These are phyloP conservation scores for Torymus aiolomorphi DNA, from an alignment of 2,888 invertebrate species.

Conservation along the genomic window DNA sequence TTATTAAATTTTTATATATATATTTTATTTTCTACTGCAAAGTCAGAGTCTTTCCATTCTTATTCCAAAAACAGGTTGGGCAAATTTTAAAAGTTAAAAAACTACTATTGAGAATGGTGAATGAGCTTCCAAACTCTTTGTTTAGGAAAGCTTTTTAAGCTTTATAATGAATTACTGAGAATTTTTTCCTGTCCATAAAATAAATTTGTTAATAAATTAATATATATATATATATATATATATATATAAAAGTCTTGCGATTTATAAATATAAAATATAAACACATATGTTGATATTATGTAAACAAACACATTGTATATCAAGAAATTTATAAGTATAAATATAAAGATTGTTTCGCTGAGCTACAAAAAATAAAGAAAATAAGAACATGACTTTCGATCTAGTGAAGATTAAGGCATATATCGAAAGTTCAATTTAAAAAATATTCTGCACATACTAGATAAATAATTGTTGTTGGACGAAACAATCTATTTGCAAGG, in stretches of 20 bases:
- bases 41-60: constrained; percentile 56
- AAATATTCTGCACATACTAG: constrained; percentile 53
- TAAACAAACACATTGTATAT: constrained; percentile 67
- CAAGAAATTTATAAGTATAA: constrained; percentile 62
- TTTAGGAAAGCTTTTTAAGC: constrained; percentile 60
- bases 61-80: constrained; percentile 50
- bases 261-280: constrained; percentile 56
- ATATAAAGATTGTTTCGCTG: constrained; percentile 65
- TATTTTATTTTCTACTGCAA: constrained; percentile 54
- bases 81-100: constrained; percentile 34
- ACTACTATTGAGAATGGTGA: constrained; percentile 39
- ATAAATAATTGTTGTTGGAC: constrained; percentile 58
- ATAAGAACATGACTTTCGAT: constrained; percentile 35
- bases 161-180: constrained; percentile 61
- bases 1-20: constrained; percentile 51
- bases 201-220: constrained; percentile 60
- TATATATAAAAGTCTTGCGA: constrained; percentile 56
- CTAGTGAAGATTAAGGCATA: constrained; percentile 5
- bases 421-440: constrained; percentile 24
- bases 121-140: constrained; percentile 58
- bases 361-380: constrained; percentile 26
- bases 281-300: constrained; percentile 65
- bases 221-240: constrained; percentile 60
- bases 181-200: constrained; percentile 60
- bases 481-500: constrained; percentile 67